These are phyloP conservation scores for Herpetotheres cachinnans DNA, from an alignment of 2,113 vertebrate species.

Conservation along the genomic window DNA sequence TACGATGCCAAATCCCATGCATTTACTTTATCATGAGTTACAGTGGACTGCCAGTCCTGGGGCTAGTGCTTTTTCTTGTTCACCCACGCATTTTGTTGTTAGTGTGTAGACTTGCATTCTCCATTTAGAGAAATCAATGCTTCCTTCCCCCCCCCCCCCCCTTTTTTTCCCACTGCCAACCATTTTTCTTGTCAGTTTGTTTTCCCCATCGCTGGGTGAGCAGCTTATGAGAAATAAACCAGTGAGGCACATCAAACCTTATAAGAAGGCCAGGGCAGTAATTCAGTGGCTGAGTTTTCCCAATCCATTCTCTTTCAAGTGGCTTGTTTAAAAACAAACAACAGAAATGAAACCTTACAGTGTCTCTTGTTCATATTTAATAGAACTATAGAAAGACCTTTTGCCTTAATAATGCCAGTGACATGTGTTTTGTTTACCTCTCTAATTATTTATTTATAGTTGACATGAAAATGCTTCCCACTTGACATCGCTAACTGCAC, in stretches of 20 bases:
- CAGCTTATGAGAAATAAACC: conserved; percentile 44
- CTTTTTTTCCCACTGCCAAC: neutral
- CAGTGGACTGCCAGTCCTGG: neutral
- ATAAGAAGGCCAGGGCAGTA: conserved; percentile 9
- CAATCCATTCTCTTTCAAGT: conserved; percentile 47
- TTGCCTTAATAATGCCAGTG: conserved; percentile 64
- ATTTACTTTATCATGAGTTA: neutral
- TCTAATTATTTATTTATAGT: conserved; percentile 72
- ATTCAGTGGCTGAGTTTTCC: conserved; percentile 25
- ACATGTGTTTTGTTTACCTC: conserved; percentile 56
- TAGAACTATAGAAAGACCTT: conserved; percentile 45
- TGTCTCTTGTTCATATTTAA: conserved; percentile 45
- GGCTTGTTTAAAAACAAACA: conserved; percentile 26
- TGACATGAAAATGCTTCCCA: conserved; percentile 64
- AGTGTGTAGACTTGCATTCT: neutral
- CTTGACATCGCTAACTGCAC: conserved; percentile 52
- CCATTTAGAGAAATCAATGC: conserved; percentile 21
- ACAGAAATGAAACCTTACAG: conserved; percentile 1
- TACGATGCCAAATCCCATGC: neutral
- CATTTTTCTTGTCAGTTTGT: conserved; percentile 28
- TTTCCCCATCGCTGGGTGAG: conserved; percentile 26
- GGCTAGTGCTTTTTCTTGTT: conserved; percentile 41
- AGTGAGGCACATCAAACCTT: conserved; percentile 17
- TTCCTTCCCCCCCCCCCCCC: neutral
- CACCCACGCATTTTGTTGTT: neutral